Evolutionary conservation across 2,888 invertebrate genomes (phyloP).

Genomic region (Hesperia comma): DNA sequence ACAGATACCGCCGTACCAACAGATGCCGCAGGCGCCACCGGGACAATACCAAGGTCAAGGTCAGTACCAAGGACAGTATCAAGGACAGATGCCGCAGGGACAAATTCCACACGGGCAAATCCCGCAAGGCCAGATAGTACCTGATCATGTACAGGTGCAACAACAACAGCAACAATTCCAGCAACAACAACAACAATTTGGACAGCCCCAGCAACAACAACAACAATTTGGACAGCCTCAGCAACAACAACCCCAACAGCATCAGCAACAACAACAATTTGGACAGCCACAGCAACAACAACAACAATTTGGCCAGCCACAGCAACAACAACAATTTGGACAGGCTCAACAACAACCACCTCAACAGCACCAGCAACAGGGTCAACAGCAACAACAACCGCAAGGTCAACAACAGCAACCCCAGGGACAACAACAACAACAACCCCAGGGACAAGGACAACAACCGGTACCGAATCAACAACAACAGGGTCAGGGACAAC

Average conservation of each 20-base stretch:
- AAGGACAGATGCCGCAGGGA: conserved; percentile 38
- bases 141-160: conserved; percentile 33
- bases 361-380: conserved; percentile 39
- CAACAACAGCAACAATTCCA: conserved; percentile 42
- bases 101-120: conserved; percentile 33
- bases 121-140: conserved; percentile 33
- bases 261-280: conserved; percentile 36
- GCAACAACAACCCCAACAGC: not conserved
- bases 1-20: conserved; percentile 46
- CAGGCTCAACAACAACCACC: conserved; percentile 48
- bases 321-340: conserved; percentile 33
- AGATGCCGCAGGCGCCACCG: conserved; percentile 29
- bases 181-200: conserved; percentile 42
- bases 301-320: conserved; percentile 38
- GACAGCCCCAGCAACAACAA: conserved; percentile 42
- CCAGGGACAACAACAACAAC: conserved; percentile 22
- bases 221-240: conserved; percentile 38
- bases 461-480: too few species aligned
- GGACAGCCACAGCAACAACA: conserved; percentile 44
- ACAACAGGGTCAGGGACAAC: conserved; percentile 22
- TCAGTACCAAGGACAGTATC: conserved; percentile 47
- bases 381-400: conserved; percentile 18
- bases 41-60: conserved; percentile 43
- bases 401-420: conserved; percentile 38
- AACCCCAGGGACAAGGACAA: conserved; percentile 35